phyloP scores from a whole-genome alignment of 2,797 vertebrate genomes.

The Phalanger gymnotis region DNA sequence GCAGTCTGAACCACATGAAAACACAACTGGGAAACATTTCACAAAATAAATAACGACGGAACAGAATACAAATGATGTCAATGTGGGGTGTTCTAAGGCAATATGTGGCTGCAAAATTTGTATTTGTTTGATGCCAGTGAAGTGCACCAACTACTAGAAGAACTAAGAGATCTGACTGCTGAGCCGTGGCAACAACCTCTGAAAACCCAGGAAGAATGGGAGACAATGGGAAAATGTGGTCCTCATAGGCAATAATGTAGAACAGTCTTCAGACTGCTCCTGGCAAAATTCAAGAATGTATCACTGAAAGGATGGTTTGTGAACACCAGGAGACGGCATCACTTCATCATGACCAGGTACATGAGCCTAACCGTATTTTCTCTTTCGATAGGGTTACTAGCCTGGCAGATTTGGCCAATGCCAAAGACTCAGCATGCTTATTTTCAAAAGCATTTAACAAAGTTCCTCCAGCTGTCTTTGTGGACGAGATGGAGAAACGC shows the following conservation, averaged over 20 bases:
- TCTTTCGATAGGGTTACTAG: background rate
- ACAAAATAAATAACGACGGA: background rate
- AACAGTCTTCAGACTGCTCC: background rate
- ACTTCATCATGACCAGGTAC: background rate
- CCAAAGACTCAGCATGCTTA: background rate
- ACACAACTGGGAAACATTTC: background rate
- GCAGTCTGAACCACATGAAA: background rate
- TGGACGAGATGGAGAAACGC: background rate
- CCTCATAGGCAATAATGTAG: background rate
- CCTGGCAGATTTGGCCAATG: background rate
- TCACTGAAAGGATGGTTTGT: background rate
- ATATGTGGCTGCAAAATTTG: background rate
- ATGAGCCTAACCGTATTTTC: background rate
- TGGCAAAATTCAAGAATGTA: background rate
- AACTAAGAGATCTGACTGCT: background rate
- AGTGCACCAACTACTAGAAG: background rate
- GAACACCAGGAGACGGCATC: background rate
- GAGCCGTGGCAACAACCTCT: background rate
- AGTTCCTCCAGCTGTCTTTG: background rate
- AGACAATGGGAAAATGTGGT: background rate
- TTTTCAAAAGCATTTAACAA: background rate
- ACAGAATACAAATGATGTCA: background rate
- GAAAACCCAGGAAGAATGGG: background rate
- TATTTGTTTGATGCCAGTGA: background rate
- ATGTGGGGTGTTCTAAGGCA: background rate